A percentile compares a stretch with the other conserved stretches of the same genome.
phyloP scores from a whole-genome alignment of 35 echinoderm and acorn worm species.

The Eucidaris tribuloides region DNA sequence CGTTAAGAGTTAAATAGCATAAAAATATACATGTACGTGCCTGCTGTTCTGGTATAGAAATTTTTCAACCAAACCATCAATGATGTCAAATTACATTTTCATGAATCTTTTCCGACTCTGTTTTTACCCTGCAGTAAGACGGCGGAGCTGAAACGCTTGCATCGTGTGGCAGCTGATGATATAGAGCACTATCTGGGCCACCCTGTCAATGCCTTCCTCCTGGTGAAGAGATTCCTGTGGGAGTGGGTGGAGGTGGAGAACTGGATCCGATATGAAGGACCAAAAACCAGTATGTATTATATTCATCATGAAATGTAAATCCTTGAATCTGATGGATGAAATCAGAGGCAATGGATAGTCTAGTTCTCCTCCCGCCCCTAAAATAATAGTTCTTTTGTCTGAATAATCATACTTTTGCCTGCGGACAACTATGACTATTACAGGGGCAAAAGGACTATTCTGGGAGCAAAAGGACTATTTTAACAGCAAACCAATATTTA shows the following conservation, averaged over 20 bases:
- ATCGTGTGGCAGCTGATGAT: background rate
- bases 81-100: no score
- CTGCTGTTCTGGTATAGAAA: no score
- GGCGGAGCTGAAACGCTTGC: background rate
- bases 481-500: no score
- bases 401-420: no score
- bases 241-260: slow-evolving; percentile 86
- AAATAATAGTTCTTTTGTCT: background rate
- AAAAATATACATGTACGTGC: no score
- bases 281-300: slow-evolving; percentile 50
- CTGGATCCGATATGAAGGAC: slow-evolving; percentile 48
- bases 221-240: slow-evolving; percentile 85
- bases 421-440: no score
- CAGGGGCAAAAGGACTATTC: no score
- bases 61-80: no score
- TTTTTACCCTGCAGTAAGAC: background rate
- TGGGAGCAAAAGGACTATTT: no score
- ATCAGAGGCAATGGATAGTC: no score
- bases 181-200: slow-evolving; percentile 67
- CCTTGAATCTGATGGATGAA: background rate
- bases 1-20: no score
- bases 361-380: background rate
- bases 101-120: no score
- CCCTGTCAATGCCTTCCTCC: slow-evolving; percentile 88
- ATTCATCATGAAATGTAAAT: background rate